These are phyloP conservation scores for Artibeus lituratus DNA, from an alignment of 2,797 vertebrate species.

Conservation along the genomic window DNA sequence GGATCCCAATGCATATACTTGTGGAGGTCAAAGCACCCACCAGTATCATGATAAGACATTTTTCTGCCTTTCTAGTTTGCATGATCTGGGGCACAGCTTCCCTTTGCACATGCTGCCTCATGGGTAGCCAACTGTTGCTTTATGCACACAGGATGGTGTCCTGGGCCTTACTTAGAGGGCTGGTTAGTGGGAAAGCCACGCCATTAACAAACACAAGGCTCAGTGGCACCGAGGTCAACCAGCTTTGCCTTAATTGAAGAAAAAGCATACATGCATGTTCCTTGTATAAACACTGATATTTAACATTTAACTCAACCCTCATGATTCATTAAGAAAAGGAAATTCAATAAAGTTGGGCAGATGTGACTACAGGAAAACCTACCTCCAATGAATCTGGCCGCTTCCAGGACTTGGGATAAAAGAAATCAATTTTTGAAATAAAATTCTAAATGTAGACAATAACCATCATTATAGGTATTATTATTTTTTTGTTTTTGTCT, in stretches of 20 bases:
- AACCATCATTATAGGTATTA: background rate
- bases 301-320: constrained; percentile 88
- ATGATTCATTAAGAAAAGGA: constrained; percentile 91
- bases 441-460: constrained; percentile 13
- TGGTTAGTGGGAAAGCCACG: background rate
- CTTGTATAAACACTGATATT: constrained; percentile 84
- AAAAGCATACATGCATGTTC: constrained; percentile 85
- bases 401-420: constrained; percentile 13
- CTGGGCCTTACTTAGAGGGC: constrained; percentile 30
- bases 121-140: background rate
- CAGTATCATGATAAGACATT: background rate
- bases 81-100: constrained; percentile 83
- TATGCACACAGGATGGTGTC: background rate
- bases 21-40: background rate
- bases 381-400: constrained; percentile 41
- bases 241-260: constrained; percentile 86
- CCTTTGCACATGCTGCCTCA: constrained; percentile 70
- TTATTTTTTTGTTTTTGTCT: background rate
- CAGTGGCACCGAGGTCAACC: constrained; percentile 66
- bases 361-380: constrained; percentile 82
- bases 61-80: constrained; percentile 58
- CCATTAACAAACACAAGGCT: constrained; percentile 59
- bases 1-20: background rate
- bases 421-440: constrained; percentile 52
- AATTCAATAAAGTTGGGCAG: constrained; percentile 87